Evolutionary conservation across 2,888 invertebrate species (phyloP), one percentile per base, ranked within the genome.

Genomic region (Tanypteryx hageni): DNA sequence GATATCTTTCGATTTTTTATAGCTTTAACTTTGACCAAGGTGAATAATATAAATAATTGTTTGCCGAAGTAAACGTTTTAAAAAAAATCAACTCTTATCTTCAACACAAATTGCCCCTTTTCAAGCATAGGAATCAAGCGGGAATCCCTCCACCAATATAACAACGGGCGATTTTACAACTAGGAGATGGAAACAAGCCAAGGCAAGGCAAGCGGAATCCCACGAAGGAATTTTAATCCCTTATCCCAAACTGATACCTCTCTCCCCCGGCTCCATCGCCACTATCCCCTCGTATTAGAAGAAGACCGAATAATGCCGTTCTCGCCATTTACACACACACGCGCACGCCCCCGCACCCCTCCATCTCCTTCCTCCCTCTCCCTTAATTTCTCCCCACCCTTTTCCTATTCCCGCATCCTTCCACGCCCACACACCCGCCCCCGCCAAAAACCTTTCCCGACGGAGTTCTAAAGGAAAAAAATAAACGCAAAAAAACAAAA

Each of bases 401-500:
- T 76, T 76, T 22, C 27, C 18, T 76, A 76, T 76, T 27, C 76
- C 44, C 44, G 44, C 44, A 44, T n/a, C 44, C 44, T 44, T 44
- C 44, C 44, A 44, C 44, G 5, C 44, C 44, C 44, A 44, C 44
- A 44, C 44, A 1, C 44, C 1, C 44, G 5, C 44, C 44, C 44
- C 44, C 44, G 44, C 44, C 44, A 44, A 44, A 44, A 44, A 44
- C 44, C 44, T 44, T 44, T 44, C 44, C 44, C 44, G 44, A 44
- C 44, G 44, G 44, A 44, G 5, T 44, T 44, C 44, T 44, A 44
- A 44, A 44, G 5, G 27, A 8, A 27, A 64, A 76, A 95, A 95
- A 95, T 89, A 92, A 95, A 94, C 94, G 94, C 94, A 94, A 94
- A 94, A 31, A 61, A n/a, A 31, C 27, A 44, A 68, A 64, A 93